A percentile compares a stretch with the other conserved stretches of the same genome.
Evolutionary conservation across 2,113 vertebrate genomes (phyloP).

Genomic region (Lepisosteus osseus): DNA sequence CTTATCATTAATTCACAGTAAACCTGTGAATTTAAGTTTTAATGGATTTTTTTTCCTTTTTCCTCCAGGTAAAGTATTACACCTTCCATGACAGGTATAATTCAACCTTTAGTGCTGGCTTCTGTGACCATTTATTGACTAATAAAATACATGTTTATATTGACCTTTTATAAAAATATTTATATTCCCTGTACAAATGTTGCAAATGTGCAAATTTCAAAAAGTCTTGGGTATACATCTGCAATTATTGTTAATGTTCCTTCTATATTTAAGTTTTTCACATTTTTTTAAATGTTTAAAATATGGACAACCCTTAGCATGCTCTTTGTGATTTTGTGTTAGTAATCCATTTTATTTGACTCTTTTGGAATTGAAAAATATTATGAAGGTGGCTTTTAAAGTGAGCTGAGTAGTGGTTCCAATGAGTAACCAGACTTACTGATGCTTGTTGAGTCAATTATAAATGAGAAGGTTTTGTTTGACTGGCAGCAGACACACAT

Average conservation of each 20-base stretch:
- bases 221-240: too few relatives aligned
- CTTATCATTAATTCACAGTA: too few relatives aligned
- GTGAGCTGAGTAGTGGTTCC: too few relatives aligned
- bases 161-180: not conserved
- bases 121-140: too few relatives aligned
- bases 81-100: constrained; percentile 62
- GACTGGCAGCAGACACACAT: not conserved
- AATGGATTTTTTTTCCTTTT: not conserved
- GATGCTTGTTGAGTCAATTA: not conserved
- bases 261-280: not conserved
- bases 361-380: too few relatives aligned
- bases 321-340: too few relatives aligned
- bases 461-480: not conserved
- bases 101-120: not conserved
- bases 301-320: too few relatives aligned
- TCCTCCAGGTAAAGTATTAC: constrained; percentile 60
- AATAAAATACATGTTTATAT: not conserved
- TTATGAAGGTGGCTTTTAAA: too few relatives aligned
- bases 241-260: too few relatives aligned
- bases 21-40: not conserved
- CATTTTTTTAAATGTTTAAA: not conserved
- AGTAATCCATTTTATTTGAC: too few relatives aligned
- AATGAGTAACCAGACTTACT: not conserved
- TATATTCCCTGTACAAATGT: not conserved
- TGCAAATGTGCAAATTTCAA: not conserved